Evolutionary conservation across 2,888 invertebrate species (phyloP).

Genomic region (Eledona agricola): DNA sequence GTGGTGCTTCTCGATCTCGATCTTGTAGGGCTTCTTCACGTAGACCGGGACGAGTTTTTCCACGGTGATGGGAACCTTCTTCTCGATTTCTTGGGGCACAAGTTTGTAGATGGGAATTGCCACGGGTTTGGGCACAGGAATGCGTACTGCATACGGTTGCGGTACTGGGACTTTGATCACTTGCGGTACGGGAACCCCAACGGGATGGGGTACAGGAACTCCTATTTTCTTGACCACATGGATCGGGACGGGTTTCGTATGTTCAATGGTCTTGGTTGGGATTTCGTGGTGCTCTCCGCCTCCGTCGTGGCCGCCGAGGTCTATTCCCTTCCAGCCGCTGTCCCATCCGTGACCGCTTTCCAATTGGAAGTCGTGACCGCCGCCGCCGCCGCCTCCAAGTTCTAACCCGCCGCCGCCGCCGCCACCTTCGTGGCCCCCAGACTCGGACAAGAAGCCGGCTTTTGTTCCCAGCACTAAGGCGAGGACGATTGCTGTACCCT

Average conservation of each 20-base stretch:
- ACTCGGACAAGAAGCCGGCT: slow-evolving; percentile 50
- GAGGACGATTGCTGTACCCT: slow-evolving; percentile 49
- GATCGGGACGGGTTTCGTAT: slow-evolving; percentile 74
- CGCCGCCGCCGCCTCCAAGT: slow-evolving; percentile 60
- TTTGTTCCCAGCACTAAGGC: slow-evolving; percentile 47
- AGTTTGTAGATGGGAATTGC: slow-evolving; percentile 78
- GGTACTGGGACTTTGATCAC: slow-evolving; percentile 74
- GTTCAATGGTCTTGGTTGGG: slow-evolving; percentile 70
- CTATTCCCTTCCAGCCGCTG: slow-evolving; percentile 56
- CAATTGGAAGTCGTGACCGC: slow-evolving; percentile 58
- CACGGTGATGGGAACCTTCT: slow-evolving; percentile 77
- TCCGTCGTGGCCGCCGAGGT: slow-evolving; percentile 62
- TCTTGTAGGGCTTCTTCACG: slow-evolving; percentile 78
- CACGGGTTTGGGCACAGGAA: slow-evolving; percentile 75
- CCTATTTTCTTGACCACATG: slow-evolving; percentile 78
- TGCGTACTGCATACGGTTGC: slow-evolving; percentile 78
- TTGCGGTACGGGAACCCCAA: slow-evolving; percentile 75
- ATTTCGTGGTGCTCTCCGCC: slow-evolving; percentile 61
- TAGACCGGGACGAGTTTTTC: slow-evolving; percentile 77
- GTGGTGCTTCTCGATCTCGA: slow-evolving; percentile 78
- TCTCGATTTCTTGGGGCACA: slow-evolving; percentile 76
- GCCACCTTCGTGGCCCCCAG: slow-evolving; percentile 39
- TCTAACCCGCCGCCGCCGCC: slow-evolving; percentile 57
- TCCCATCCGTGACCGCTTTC: slow-evolving; percentile 57
- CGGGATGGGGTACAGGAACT: slow-evolving; percentile 76